phyloP scores from a whole-genome alignment of 2,888 invertebrate species.

The Heliothis peltigera region DNA sequence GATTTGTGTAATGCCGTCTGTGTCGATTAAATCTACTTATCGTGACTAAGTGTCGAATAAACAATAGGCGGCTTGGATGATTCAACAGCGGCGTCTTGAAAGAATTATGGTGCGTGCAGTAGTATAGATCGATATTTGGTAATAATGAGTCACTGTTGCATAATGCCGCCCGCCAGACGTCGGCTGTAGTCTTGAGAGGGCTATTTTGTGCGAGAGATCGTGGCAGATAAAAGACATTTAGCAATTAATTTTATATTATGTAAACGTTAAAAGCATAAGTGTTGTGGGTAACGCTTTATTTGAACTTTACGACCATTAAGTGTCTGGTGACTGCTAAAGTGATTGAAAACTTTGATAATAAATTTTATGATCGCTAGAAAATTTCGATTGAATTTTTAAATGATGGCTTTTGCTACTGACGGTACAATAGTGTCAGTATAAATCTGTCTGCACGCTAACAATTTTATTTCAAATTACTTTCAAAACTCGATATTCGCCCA shows the following conservation, averaged over 20 bases:
- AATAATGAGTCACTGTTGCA: slow-evolving; percentile 78
- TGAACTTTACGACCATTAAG: slow-evolving; percentile 26
- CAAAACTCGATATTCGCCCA: slow-evolving; percentile 44
- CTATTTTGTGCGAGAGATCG: slow-evolving; percentile 63
- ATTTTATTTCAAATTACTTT: slow-evolving; percentile 52
- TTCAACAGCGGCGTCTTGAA: slow-evolving; percentile 67
- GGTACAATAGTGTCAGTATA: slow-evolving; percentile 24
- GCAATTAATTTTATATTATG: slow-evolving; percentile 69
- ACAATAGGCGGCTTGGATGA: slow-evolving; percentile 72
- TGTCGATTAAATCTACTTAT: slow-evolving; percentile 55
- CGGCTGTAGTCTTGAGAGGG: slow-evolving; percentile 66
- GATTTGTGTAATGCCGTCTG: slow-evolving; percentile 56
- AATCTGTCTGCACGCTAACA: slow-evolving; percentile 36
- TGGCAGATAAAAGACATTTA: slow-evolving; percentile 64
- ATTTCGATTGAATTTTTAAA: slow-evolving; percentile 3
- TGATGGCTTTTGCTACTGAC: background rate
- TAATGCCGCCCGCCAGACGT: slow-evolving; percentile 70
- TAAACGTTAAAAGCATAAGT: slow-evolving; percentile 61
- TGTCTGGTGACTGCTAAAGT: slow-evolving; percentile 4
- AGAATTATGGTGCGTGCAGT: slow-evolving; percentile 63
- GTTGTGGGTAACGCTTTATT: slow-evolving; percentile 37
- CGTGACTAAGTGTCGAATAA: slow-evolving; percentile 72
- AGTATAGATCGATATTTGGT: slow-evolving; percentile 71
- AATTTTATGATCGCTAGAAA: background rate
- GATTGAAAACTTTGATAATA: slow-evolving; percentile 12